Conservation (phyloP, 2,797 vertebrate species). For the Heteromormyrus szaboi region DNA sequence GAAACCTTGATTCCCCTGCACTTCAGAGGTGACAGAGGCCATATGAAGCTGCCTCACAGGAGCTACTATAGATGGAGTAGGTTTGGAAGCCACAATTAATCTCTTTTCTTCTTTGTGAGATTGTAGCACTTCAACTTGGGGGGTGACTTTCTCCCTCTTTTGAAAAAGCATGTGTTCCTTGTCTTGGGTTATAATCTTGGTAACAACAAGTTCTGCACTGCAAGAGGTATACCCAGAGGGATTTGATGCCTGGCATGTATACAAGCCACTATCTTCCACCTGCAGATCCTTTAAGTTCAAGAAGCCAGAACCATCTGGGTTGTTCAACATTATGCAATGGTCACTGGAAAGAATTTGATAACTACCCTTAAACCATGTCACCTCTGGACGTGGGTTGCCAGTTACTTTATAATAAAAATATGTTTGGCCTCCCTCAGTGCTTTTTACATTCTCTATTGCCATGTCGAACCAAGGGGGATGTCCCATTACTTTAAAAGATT, state of each 20-base stretch:
- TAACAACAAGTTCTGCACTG: conserved; percentile 74
- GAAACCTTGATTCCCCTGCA: conserved; percentile 64
- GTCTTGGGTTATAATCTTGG: conserved; percentile 51
- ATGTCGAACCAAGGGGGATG: conserved; percentile 67
- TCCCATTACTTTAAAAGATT: conserved; percentile 62
- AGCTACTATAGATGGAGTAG: conserved; percentile 45
- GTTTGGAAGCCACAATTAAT: conserved; percentile 49
- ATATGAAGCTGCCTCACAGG: conserved; percentile 58
- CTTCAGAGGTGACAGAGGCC: conserved; percentile 59
- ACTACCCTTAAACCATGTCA: conserved; percentile 77
- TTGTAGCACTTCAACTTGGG: conserved; percentile 63
- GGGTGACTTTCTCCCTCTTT: conserved; percentile 61
- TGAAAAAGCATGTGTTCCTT: conserved; percentile 51
- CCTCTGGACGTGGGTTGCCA: conserved; percentile 64
- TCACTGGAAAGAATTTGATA: conserved; percentile 59
- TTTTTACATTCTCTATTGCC: conserved; percentile 57
- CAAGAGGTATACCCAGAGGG: conserved; percentile 66
- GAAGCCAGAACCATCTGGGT: conserved; percentile 70
- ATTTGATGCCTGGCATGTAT: conserved; percentile 71
- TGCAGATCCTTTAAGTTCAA: conserved; percentile 61
- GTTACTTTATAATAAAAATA: conserved; percentile 64
- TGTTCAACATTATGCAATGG: conserved; percentile 55
- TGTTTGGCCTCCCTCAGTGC: conserved; percentile 62
- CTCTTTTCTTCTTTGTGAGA: conserved; percentile 61
- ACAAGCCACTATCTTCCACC: conserved; percentile 71